These are phyloP conservation scores for Fratercula arctica DNA, from an alignment of 2,797 vertebrate species.

Conservation along the genomic window DNA sequence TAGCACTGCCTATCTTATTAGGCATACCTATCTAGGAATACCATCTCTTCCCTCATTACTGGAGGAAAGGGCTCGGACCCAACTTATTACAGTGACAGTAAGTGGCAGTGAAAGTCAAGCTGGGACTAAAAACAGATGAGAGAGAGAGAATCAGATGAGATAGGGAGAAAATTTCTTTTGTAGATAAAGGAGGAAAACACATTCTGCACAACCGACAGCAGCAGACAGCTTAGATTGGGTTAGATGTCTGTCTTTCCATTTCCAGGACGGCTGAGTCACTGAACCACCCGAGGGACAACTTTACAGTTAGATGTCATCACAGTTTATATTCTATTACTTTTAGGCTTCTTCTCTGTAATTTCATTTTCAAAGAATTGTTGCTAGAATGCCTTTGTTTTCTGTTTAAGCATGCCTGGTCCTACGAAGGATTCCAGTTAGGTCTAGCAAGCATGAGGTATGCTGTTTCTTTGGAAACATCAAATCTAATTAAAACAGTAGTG, in stretches of 20 bases:
- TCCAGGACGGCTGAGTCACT: background rate
- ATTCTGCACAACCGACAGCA: background rate
- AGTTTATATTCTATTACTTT: background rate
- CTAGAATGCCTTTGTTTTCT: background rate
- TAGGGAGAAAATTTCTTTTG: background rate
- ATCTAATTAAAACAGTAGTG: background rate
- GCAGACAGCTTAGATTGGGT: background rate
- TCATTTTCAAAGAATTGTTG: background rate
- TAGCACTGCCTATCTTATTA: background rate
- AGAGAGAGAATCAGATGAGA: background rate
- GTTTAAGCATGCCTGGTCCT: background rate
- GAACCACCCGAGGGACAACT: background rate
- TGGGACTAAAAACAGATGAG: background rate
- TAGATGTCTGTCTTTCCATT: background rate
- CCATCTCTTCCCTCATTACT: background rate
- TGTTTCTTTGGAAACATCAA: slow-evolving; percentile 46
- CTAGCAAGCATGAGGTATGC: slow-evolving; percentile 10
- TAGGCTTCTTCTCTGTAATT: background rate
- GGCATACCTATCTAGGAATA: background rate
- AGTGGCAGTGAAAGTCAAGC: background rate
- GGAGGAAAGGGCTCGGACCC: background rate
- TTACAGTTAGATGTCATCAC: background rate
- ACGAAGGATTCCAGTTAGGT: background rate
- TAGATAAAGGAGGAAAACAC: background rate
- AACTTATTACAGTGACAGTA: background rate